Conservation (phyloP, 2,888 invertebrate genomes). For the Limenitis arthemis region DNA sequence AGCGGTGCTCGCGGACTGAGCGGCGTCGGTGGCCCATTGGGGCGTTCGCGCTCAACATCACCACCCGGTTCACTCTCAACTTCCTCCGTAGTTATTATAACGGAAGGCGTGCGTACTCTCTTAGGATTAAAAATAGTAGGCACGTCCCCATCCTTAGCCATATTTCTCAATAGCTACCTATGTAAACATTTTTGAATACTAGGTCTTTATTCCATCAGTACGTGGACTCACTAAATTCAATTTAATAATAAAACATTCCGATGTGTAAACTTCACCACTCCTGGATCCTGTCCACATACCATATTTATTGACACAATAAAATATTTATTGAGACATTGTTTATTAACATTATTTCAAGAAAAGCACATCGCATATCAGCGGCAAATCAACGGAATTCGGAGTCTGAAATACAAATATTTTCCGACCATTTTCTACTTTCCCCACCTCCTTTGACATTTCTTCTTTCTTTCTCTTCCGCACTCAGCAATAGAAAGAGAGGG, state of each 20-base stretch:
- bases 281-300: slow-evolving; percentile 19
- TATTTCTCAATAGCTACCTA: slow-evolving; percentile 37
- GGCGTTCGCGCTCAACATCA: slow-evolving; percentile 49
- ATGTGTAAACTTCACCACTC: slow-evolving; percentile 17
- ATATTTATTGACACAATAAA: slow-evolving; percentile 9
- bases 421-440: slow-evolving; percentile 30
- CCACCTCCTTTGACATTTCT: slow-evolving; percentile 8
- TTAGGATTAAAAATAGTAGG: slow-evolving; percentile 87
- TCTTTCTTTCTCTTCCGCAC: neutral
- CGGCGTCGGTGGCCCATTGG: slow-evolving; percentile 65
- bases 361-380: slow-evolving; percentile 18
- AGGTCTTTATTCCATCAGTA: slow-evolving; percentile 18
- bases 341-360: slow-evolving; percentile 13
- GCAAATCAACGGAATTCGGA: no score
- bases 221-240: slow-evolving; percentile 25
- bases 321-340: slow-evolving; percentile 10
- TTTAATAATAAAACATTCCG: slow-evolving; percentile 21
- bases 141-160: slow-evolving; percentile 83
- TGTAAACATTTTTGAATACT: slow-evolving; percentile 29
- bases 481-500: slow-evolving; percentile 4
- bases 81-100: slow-evolving; percentile 78
- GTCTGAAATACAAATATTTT: slow-evolving; percentile 28
- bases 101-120: slow-evolving; percentile 77
- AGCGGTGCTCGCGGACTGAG: slow-evolving; percentile 59
- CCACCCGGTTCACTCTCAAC: slow-evolving; percentile 54